Conservation (phyloP, 2,797 vertebrate species). For the Clamator glandarius region DNA sequence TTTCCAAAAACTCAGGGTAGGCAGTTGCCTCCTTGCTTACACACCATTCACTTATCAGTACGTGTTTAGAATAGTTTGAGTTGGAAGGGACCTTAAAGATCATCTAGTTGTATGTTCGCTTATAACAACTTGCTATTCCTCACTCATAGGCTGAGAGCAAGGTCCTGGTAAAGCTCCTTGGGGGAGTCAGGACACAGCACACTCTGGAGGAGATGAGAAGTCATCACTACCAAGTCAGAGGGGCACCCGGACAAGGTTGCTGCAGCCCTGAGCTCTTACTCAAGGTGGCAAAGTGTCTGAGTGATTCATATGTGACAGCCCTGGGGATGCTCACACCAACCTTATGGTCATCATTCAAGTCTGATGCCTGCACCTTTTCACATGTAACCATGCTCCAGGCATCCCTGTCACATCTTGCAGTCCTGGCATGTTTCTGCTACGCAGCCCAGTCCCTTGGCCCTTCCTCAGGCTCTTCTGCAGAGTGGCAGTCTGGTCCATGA, state of each 20-base stretch:
- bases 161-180: neutral
- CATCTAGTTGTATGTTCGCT: neutral
- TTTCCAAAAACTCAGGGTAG: neutral
- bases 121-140: neutral
- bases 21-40: neutral
- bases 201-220: neutral
- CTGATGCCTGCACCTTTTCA: neutral
- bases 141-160: neutral
- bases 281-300: fast-evolving
- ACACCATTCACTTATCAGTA: neutral
- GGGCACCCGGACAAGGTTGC: neutral
- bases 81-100: too few species aligned
- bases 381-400: neutral
- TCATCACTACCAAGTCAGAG: neutral
- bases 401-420: neutral
- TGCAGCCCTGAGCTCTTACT: neutral
- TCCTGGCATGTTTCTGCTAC: neutral
- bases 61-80: too few species aligned
- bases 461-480: neutral
- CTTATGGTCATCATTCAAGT: fast-evolving
- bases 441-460: neutral
- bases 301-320: neutral
- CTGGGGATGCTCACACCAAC: neutral
- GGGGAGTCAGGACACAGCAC: neutral
- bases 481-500: neutral